Evolutionary conservation across 2,113 vertebrate species (phyloP), one percentile per base, ranked within the genome.

Genomic region (Fregata magnificens): DNA sequence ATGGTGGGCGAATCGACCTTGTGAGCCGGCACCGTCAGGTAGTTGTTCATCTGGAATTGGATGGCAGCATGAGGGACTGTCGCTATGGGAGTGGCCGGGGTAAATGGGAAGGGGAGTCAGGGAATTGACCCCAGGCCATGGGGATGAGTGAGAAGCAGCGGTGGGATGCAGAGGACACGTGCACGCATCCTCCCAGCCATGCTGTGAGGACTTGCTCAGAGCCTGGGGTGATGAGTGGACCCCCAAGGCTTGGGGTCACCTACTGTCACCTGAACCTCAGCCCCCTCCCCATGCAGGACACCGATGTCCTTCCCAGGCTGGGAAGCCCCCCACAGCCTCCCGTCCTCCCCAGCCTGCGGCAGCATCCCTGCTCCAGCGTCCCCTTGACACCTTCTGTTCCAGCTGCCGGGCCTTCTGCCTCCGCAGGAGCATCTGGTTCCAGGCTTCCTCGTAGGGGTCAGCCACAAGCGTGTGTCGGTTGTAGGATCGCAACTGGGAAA

Each of bases 391-490:
- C 99, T 98, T 99, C 94, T 99, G 99, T 55, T 99, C 99, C 93
- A 99, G 95, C 32, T 99, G 98, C 38, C 98, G 97, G 71, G 98
- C 98, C 95, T 98, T 99, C 87, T 99, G 99, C 95, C 99, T 99
- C 93, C 99, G 98, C 40, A 99, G 87, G 7, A 99, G 91, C 88
- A 99, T 97, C 92, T 99, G 99, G 61, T 98, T 98, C 97, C 99
- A 98, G 82, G 99, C 99, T 3, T 99, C 99, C 95, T 99, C 99
- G 1, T 98, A 99, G 21, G 99, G 99, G 83, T 99, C 99, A 0
- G 97, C 99, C 97, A 99, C 98, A 90, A 99, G 98, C 0, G 99
- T 99, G 97, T 99, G 99, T 82, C 99, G 98, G 98, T 99, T 99
- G 97, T 99, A 99, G 61, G 99, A 99, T 50, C 99, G 99, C 92